These are phyloP conservation scores for Phortica magna DNA, from an alignment of 2,888 invertebrate genomes.

Conservation along the genomic window DNA sequence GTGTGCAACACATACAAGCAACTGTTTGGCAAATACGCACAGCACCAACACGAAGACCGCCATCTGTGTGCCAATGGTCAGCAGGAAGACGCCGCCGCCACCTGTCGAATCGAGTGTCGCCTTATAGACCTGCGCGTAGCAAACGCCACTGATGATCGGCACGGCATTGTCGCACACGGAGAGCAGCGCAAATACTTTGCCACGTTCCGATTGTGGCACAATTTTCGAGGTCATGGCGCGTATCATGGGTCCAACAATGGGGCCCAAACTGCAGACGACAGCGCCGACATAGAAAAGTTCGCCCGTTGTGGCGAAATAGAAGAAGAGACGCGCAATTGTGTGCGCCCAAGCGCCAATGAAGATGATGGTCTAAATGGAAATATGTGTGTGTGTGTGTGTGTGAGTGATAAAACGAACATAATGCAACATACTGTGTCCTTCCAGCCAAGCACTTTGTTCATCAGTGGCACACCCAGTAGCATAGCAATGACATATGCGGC, in stretches of 20 bases:
- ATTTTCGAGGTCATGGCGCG: slow-evolving; percentile 91
- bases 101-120: slow-evolving; percentile 82
- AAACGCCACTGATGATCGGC: slow-evolving; percentile 85
- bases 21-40: slow-evolving; percentile 81
- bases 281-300: slow-evolving; percentile 85
- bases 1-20: neutral
- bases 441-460: slow-evolving; percentile 84
- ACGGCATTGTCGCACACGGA: slow-evolving; percentile 90
- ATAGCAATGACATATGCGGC: slow-evolving; percentile 85
- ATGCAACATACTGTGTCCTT: slow-evolving; percentile 82
- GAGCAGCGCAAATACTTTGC: slow-evolving; percentile 88
- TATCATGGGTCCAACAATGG: slow-evolving; percentile 87
- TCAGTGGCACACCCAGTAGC: slow-evolving; percentile 84
- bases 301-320: slow-evolving; percentile 81
- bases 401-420: slow-evolving; percentile 32
- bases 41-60: slow-evolving; percentile 82
- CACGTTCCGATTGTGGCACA: slow-evolving; percentile 85
- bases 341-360: slow-evolving; percentile 86
- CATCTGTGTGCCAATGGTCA: slow-evolving; percentile 85
- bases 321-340: slow-evolving; percentile 84
- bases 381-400: too few relatives aligned
- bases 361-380: slow-evolving; percentile 81
- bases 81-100: slow-evolving; percentile 83
- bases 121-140: slow-evolving; percentile 86
- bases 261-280: slow-evolving; percentile 86